A percentile compares a stretch with the other conserved stretches of the same genome.
Evolutionary conservation across 23 tunicate species (phyloP).

Genomic region (Oikopleura dioica): DNA sequence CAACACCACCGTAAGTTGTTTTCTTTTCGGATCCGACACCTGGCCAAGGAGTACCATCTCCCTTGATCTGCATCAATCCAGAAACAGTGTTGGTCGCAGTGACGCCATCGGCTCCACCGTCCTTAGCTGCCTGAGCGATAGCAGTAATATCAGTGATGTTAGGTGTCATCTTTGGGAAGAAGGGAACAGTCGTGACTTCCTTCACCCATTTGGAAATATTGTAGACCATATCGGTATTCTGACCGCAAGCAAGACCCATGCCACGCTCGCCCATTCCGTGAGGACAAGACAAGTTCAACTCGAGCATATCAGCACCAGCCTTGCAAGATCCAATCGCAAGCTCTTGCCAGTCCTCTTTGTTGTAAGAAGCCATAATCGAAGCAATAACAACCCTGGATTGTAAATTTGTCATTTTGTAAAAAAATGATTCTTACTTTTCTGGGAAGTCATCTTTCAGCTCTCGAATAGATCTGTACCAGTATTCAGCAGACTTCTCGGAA

Average conservation of each 20-base stretch:
- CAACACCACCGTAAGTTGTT: constrained; percentile 96
- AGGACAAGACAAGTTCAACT: constrained; percentile 86
- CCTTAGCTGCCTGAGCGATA: constrained; percentile 74
- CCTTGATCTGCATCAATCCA: constrained; percentile 70
- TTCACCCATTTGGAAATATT: constrained; percentile 85
- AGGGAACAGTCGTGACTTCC: constrained; percentile 50
- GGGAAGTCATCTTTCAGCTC: constrained; percentile 92
- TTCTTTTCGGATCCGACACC: constrained; percentile 38
- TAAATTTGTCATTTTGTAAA: too few relatives aligned
- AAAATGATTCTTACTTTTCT: too few relatives aligned
- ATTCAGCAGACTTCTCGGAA: constrained; percentile 66
- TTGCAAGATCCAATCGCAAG: constrained; percentile 27
- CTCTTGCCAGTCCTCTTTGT: constrained; percentile 60
- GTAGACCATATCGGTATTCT: constrained; percentile 62
- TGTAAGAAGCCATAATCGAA: constrained; percentile 71
- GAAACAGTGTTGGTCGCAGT: constrained; percentile 99
- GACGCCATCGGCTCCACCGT: constrained; percentile 97
- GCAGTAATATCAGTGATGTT: constrained; percentile 65
- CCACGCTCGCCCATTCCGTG: constrained; percentile 99
- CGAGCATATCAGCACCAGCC: constrained; percentile 90
- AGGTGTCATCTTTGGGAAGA: constrained; percentile 95
- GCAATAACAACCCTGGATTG: constrained; percentile 72
- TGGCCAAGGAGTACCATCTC: constrained; percentile 78
- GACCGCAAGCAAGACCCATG: constrained; percentile 98
- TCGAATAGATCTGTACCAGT: constrained; percentile 69